These are phyloP conservation scores for Fundulus diaphanus DNA, from an alignment of 2,797 vertebrate genomes.

Conservation along the genomic window DNA sequence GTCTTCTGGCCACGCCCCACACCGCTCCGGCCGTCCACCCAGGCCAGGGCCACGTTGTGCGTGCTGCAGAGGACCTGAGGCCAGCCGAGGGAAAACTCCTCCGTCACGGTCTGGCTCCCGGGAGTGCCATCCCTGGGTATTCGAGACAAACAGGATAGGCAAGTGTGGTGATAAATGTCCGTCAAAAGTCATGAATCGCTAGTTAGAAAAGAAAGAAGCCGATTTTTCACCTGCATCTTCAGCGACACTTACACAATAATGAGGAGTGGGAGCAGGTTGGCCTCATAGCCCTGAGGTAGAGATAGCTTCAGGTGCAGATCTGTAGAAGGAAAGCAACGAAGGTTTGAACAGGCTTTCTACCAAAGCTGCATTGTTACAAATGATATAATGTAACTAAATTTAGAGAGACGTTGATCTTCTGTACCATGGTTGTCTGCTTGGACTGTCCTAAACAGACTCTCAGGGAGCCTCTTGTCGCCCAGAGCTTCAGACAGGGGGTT, in stretches of 20 bases:
- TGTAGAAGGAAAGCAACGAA: constrained; percentile 55
- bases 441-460: constrained; percentile 77
- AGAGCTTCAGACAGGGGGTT: constrained; percentile 73
- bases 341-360: constrained; percentile 1
- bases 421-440: constrained; percentile 81
- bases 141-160: constrained; percentile 40
- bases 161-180: not conserved
- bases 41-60: constrained; percentile 80
- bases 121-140: constrained; percentile 78
- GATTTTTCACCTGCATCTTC: not conserved
- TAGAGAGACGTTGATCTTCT: not conserved
- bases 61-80: constrained; percentile 82
- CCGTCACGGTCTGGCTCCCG: constrained; percentile 79
- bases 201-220: not conserved
- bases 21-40: constrained; percentile 81
- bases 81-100: constrained; percentile 85
- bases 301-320: constrained; percentile 85
- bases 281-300: constrained; percentile 82
- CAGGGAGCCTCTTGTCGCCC: constrained; percentile 77
- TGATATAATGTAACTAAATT: constrained; percentile 7
- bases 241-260: constrained; percentile 82
- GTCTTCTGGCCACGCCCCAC: constrained; percentile 79
- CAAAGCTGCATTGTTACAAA: not conserved
- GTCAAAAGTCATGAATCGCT: not conserved
- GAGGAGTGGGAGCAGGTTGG: constrained; percentile 82